Evolutionary conservation across 2,797 vertebrate genomes (phyloP).

Genomic region (Lindbergichthys nudifrons): DNA sequence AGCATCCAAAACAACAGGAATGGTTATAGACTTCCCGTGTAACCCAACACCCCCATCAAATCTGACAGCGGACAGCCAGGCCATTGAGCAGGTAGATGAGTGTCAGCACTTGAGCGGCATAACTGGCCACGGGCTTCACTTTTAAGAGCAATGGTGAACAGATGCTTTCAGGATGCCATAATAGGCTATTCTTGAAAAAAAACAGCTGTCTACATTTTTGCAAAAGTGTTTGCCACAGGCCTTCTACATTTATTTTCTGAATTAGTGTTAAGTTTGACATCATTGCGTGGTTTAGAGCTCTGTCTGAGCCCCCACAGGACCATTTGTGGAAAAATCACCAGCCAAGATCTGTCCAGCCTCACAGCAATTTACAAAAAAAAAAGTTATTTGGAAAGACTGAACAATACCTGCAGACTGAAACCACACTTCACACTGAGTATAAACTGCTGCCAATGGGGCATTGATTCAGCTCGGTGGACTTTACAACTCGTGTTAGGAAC

Average conservation of each 20-base stretch:
- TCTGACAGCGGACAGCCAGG: constrained; percentile 35
- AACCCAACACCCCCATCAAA: constrained; percentile 41
- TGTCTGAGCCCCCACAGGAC: constrained; percentile 29
- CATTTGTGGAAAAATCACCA: constrained; percentile 40
- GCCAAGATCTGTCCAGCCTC: constrained; percentile 26
- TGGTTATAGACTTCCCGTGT: constrained; percentile 40
- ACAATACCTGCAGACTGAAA: constrained; percentile 33
- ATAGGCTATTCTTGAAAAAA: constrained; percentile 33
- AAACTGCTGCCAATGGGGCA: constrained; percentile 8
- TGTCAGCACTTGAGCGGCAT: constrained; percentile 18
- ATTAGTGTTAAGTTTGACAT: constrained; percentile 33
- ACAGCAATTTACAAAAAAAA: constrained; percentile 29
- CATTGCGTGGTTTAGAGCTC: constrained; percentile 28
- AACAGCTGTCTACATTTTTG: constrained; percentile 43
- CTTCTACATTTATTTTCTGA: constrained; percentile 37
- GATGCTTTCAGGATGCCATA: constrained; percentile 39
- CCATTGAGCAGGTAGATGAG: constrained; percentile 41
- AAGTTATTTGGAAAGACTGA: constrained; percentile 38
- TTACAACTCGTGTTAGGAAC: constrained; percentile 2
- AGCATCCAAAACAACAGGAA: constrained; percentile 55
- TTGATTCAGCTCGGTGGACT: background rate
- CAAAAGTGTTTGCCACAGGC: constrained; percentile 4
- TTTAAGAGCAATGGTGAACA: constrained; percentile 37
- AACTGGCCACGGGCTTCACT: constrained; percentile 26
- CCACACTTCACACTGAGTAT: constrained; percentile 15